Evolutionary conservation across 2,797 vertebrate genomes (phyloP).

Genomic region (Sebastes aleutianus): DNA sequence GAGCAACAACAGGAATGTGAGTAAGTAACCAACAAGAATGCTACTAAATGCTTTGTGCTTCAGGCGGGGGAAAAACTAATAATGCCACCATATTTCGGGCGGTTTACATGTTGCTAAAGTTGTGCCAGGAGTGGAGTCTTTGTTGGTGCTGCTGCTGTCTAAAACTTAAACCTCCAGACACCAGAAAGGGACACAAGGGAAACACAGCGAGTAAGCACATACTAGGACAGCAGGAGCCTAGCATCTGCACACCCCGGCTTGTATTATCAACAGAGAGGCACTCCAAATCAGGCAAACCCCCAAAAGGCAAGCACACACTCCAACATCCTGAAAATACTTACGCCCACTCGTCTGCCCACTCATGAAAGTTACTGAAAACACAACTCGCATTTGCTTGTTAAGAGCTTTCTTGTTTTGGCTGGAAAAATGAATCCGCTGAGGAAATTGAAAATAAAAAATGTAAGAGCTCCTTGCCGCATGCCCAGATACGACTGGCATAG

Average conservation of each 20-base stretch:
- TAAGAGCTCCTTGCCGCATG: conserved; percentile 46
- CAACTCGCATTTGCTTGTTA: conserved; percentile 64
- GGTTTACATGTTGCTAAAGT: conserved; percentile 8
- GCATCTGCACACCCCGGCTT: conserved; percentile 38
- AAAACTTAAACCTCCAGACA: conserved; percentile 15
- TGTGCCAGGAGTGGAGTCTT: neutral
- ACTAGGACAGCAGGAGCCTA: conserved; percentile 3
- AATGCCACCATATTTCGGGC: neutral
- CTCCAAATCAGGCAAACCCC: conserved; percentile 56
- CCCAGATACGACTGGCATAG: conserved; percentile 66
- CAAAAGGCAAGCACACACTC: conserved; percentile 60
- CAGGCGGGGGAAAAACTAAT: neutral
- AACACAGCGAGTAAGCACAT: conserved; percentile 16
- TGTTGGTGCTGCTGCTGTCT: neutral
- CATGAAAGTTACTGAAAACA: conserved; percentile 61
- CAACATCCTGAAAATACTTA: conserved; percentile 67
- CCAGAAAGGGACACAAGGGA: conserved; percentile 3
- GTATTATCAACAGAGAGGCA: conserved; percentile 50
- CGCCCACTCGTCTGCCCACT: conserved; percentile 57
- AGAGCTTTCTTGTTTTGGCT: conserved; percentile 70
- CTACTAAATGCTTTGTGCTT: conserved; percentile 8
- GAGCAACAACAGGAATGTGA: conserved; percentile 11
- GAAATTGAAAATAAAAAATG: conserved; percentile 70
- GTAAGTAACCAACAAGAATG: conserved; percentile 1
- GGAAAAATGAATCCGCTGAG: conserved; percentile 56